phyloP scores from a whole-genome alignment of 2,797 vertebrate genomes.

The Nasua narica region DNA sequence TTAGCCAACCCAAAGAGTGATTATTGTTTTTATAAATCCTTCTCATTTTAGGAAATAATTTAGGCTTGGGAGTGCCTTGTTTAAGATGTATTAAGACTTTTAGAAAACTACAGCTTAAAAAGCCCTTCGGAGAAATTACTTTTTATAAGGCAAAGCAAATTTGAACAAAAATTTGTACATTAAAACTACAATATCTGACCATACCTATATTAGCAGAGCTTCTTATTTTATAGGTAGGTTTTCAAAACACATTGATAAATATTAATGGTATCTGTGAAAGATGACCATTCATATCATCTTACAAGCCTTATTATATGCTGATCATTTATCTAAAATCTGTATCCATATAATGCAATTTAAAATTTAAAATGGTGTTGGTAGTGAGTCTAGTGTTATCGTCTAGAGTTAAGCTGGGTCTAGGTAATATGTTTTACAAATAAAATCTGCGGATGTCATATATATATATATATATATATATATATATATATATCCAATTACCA shows the following conservation, averaged over 20 bases:
- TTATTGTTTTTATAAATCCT: slow-evolving; percentile 16
- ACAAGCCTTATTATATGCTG: background rate
- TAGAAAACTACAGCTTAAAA: slow-evolving; percentile 39
- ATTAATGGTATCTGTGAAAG: background rate
- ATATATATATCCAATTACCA: background rate
- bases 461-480: background rate
- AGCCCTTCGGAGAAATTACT: background rate
- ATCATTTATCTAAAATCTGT: background rate
- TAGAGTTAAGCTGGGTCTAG: background rate
- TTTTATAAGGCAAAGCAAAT: slow-evolving; percentile 54
- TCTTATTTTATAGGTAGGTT: slow-evolving; percentile 43
- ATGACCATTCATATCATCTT: background rate
- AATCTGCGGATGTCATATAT: background rate
- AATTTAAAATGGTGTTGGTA: background rate
- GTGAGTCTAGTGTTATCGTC: background rate
- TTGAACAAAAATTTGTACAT: slow-evolving; percentile 26
- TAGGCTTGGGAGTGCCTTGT: slow-evolving; percentile 7
- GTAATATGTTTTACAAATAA: background rate
- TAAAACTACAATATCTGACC: slow-evolving; percentile 14
- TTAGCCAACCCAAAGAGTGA: background rate
- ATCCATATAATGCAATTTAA: background rate
- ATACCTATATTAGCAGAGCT: background rate
- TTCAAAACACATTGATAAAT: slow-evolving; percentile 17
- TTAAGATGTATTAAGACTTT: slow-evolving; percentile 35
- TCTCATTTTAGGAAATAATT: slow-evolving; percentile 12